Conservation (phyloP, 2,113 vertebrate species). For the Butorides virescens region DNA sequence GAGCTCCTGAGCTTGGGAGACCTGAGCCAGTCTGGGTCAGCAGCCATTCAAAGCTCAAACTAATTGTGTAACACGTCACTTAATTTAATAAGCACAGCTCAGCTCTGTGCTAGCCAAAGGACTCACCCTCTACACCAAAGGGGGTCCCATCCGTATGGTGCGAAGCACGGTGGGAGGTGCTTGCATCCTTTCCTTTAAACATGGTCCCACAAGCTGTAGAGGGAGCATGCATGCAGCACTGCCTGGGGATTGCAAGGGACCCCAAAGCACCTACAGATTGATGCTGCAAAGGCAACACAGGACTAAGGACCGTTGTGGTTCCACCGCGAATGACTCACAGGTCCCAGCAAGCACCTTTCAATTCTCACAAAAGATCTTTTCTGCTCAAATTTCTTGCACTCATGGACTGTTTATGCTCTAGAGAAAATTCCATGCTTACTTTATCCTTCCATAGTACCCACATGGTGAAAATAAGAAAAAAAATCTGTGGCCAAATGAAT, state of each 20-base stretch:
- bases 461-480: not conserved
- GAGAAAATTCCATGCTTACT: not conserved
- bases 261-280: not conserved
- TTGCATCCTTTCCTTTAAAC: not conserved
- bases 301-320: not conserved
- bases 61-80: not conserved
- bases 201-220: not conserved
- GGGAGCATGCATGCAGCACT: too few relatives aligned
- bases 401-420: not conserved
- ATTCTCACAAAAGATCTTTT: not conserved
- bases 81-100: not conserved
- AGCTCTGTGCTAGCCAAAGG: not conserved
- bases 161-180: not conserved
- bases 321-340: not conserved
- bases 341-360: not conserved
- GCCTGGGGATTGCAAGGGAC: not conserved
- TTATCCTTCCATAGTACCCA: not conserved
- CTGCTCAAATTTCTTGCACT: not conserved
- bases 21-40: not conserved
- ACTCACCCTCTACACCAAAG: not conserved
- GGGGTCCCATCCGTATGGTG: not conserved
- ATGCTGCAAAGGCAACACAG: rapidly evolving
- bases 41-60: not conserved
- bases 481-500: not conserved
- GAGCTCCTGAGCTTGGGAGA: not conserved